A percentile compares a stretch with the other conserved stretches of the same genome.
phyloP scores from a whole-genome alignment of 2,888 invertebrate species.

The Capitulum mitella region DNA sequence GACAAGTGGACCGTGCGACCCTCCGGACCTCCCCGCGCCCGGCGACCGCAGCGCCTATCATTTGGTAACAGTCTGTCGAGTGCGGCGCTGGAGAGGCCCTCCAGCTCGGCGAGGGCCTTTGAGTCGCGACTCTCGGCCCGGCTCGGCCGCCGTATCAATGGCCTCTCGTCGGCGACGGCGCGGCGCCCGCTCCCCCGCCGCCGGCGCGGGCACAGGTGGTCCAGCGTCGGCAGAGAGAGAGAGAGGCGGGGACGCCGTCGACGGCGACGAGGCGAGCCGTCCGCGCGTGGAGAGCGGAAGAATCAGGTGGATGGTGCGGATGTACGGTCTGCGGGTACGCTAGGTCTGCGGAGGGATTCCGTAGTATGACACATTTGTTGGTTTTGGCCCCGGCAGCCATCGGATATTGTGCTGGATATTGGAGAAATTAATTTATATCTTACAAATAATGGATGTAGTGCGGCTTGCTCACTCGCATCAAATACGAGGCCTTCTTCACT shows the following conservation, averaged over 20 bases:
- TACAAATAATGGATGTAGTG: no score
- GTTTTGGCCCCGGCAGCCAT: no score
- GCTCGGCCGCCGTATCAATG: background rate
- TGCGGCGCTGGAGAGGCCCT: background rate
- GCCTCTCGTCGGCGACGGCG: background rate
- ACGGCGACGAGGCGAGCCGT: background rate
- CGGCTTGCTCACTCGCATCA: no score
- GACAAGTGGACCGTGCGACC: background rate
- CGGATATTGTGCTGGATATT: no score
- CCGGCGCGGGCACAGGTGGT: background rate
- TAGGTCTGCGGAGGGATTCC: no score
- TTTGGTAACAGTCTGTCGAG: conserved; percentile 15
- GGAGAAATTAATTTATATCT: no score
- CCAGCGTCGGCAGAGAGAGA: background rate
- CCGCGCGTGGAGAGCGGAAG: no score
- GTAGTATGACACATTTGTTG: no score
- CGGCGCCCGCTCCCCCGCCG: background rate
- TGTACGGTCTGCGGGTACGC: no score
- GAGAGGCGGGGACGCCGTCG: background rate
- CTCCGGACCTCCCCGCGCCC: background rate
- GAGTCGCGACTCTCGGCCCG: background rate
- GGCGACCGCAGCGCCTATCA: background rate
- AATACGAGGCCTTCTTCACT: no score
- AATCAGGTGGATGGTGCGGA: no score
- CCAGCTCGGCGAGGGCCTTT: background rate